A percentile compares a stretch with the other conserved stretches of the same genome.
Conservation (phyloP, 2,888 invertebrate species). For the Microctonus brassicae region DNA sequence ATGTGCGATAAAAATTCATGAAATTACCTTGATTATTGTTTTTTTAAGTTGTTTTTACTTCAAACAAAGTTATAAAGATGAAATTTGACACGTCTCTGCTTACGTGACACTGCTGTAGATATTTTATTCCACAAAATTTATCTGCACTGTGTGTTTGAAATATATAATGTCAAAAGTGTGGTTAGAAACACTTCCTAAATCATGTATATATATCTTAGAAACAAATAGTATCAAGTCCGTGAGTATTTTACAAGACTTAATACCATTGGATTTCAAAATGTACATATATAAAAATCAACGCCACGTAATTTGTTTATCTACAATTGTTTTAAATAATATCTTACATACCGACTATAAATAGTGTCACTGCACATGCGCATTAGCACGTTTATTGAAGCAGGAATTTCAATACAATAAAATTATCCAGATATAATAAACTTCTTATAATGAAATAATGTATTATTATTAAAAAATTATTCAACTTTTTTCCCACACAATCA, state of each 20-base stretch:
- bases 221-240: too few species aligned
- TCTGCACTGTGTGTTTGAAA: not conserved
- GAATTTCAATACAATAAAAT: too few species aligned
- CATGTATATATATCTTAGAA: not conserved
- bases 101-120: constrained; percentile 15
- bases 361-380: too few species aligned
- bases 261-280: too few species aligned
- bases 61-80: not conserved
- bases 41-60: not conserved
- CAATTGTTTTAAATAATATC: not conserved
- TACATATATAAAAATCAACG: too few species aligned
- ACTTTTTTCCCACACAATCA: too few species aligned
- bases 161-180: not conserved
- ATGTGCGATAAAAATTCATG: not conserved
- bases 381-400: too few species aligned
- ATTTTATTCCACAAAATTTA: not conserved
- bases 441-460: too few species aligned
- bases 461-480: too few species aligned
- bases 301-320: not conserved
- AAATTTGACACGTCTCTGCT: constrained; percentile 22
- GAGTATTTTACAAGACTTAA: too few species aligned
- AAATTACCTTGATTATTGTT: constrained; percentile 5
- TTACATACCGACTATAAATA: not conserved
- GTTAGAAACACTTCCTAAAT: not conserved
- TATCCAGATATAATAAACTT: too few species aligned